These are phyloP conservation scores for Siniperca undulata DNA, from an alignment of 2,797 vertebrate genomes.

Conservation along the genomic window DNA sequence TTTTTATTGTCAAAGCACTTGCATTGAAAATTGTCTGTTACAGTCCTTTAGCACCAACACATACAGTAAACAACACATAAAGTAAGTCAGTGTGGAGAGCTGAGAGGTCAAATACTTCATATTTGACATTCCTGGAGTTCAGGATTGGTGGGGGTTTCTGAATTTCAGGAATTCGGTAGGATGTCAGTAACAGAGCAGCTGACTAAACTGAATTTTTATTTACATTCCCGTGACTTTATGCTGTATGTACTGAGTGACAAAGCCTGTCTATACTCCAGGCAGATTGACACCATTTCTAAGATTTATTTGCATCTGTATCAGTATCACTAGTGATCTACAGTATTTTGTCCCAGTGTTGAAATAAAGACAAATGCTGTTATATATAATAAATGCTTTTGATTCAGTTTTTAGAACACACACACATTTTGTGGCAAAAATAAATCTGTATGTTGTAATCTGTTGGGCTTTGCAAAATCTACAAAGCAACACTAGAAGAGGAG, in stretches of 20 bases:
- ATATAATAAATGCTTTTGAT: constrained; percentile 24
- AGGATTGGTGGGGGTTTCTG: not conserved
- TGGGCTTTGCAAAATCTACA: not conserved
- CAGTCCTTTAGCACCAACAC: constrained; percentile 25
- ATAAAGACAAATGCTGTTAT: constrained; percentile 27
- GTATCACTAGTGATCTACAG: constrained; percentile 7
- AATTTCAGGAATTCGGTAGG: constrained; percentile 22
- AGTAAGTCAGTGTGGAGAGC: not conserved
- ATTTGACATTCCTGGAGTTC: constrained; percentile 25
- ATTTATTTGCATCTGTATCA: not conserved
- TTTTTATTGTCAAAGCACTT: constrained; percentile 32
- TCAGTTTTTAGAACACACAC: not conserved
- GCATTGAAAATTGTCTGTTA: constrained; percentile 57
- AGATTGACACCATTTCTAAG: not conserved
- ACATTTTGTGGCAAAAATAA: not conserved
- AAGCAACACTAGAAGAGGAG: not conserved
- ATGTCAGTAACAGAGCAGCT: constrained; percentile 22
- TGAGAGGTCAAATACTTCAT: not conserved
- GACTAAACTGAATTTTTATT: constrained; percentile 2
- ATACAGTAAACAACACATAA: constrained; percentile 9
- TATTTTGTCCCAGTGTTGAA: constrained; percentile 29
- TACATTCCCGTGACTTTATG: constrained; percentile 12
- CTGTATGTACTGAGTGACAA: not conserved
- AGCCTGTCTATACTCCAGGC: not conserved
- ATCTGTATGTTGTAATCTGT: not conserved